phyloP scores from a whole-genome alignment of 1,140 invertebrate species.

The Bicyclus anynana region DNA sequence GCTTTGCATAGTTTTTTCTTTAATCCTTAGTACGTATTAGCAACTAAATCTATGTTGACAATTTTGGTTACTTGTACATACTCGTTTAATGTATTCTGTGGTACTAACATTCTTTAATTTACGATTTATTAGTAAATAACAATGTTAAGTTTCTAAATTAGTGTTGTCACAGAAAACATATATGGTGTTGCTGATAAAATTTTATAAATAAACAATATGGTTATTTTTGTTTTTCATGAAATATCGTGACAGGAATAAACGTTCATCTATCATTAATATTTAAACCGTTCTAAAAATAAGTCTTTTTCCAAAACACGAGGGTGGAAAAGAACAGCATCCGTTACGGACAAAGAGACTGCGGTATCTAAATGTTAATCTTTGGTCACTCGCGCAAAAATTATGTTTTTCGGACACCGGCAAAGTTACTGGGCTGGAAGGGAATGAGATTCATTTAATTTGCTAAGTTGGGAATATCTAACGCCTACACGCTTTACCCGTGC shows the following conservation, averaged over 20 bases:
- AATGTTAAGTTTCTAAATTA: no score
- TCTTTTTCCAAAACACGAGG: slow-evolving; percentile 29
- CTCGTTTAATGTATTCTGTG: no score
- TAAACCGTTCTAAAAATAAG: slow-evolving; percentile 12
- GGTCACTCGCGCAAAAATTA: slow-evolving; percentile 74
- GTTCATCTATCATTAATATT: slow-evolving; percentile 1
- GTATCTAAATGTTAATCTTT: slow-evolving; percentile 75
- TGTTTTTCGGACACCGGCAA: slow-evolving; percentile 67
- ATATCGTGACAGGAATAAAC: neutral
- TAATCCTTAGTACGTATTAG: no score
- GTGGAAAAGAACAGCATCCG: slow-evolving; percentile 53
- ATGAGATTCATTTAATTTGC: slow-evolving; percentile 55
- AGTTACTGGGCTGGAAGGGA: slow-evolving; percentile 61
- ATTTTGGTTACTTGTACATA: no score
- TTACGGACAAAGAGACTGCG: slow-evolving; percentile 53
- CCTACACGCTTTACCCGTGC: slow-evolving; percentile 12
- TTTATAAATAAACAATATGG: no score
- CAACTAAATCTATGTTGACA: no score
- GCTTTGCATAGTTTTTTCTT: no score
- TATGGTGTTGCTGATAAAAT: no score
- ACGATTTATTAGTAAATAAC: no score
- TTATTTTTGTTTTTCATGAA: no score
- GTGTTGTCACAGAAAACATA: no score
- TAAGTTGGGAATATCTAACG: slow-evolving; percentile 26
- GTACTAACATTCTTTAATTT: no score